Evolutionary conservation across 2,113 vertebrate genomes (phyloP).

Genomic region (Cariama cristata): DNA sequence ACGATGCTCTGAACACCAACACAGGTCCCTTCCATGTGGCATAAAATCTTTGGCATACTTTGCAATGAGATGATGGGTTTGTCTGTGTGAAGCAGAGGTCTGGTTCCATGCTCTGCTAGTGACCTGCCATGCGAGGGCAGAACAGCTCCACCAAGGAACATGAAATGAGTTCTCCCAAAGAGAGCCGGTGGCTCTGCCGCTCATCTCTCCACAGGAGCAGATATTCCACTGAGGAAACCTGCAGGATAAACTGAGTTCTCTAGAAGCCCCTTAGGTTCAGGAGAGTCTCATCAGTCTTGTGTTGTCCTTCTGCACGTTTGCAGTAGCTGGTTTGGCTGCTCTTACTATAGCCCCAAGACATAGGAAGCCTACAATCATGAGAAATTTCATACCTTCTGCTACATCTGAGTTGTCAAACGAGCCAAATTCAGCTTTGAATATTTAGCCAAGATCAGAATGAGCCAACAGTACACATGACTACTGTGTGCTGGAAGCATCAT

Average conservation of each 20-base stretch:
- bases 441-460: not conserved
- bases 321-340: not conserved
- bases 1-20: not conserved
- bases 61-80: not conserved
- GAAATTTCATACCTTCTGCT: not conserved
- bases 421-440: not conserved
- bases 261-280: not conserved
- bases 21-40: not conserved
- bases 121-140: slow-evolving; percentile 64
- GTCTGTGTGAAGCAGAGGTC: not conserved
- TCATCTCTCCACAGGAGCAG: not conserved
- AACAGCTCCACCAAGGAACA: slow-evolving; percentile 42
- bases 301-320: not conserved
- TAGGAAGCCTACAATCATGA: not conserved
- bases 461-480: not conserved
- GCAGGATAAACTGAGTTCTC: not conserved
- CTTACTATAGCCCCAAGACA: not conserved
- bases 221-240: not conserved
- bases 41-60: not conserved
- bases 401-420: not conserved
- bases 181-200: not conserved
- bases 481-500: not conserved
- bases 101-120: slow-evolving; percentile 12
- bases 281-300: not conserved
- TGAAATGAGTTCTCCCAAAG: not conserved